Conservation (phyloP, 2,888 invertebrate genomes). For the Acanthosepion pharaonis region DNA sequence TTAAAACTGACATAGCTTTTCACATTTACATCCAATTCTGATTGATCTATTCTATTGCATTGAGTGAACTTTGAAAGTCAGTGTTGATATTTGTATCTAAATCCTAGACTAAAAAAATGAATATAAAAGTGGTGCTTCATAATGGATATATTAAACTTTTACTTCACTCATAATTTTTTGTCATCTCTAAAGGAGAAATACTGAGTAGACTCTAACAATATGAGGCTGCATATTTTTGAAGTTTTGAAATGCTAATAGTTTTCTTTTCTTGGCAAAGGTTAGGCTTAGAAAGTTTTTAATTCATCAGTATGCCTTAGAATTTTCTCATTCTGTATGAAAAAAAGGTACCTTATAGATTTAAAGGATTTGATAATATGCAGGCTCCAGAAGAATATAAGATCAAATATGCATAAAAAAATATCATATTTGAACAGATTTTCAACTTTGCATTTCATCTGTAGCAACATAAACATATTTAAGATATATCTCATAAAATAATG, state of each 20-base stretch:
- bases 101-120: background rate
- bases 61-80: slow-evolving; percentile 25
- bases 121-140: background rate
- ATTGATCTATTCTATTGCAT: background rate
- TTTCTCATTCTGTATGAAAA: background rate
- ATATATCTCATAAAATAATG: background rate
- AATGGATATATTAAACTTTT: slow-evolving; percentile 33
- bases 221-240: background rate
- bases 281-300: background rate
- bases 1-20: background rate
- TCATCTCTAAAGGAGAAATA: background rate
- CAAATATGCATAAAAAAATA: background rate
- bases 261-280: background rate
- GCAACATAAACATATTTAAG: background rate
- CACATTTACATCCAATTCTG: background rate
- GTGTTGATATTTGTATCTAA: background rate
- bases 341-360: background rate
- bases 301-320: slow-evolving; percentile 15
- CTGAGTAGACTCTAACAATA: background rate
- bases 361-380: background rate
- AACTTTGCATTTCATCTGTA: background rate
- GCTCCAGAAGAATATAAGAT: background rate
- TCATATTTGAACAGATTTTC: background rate
- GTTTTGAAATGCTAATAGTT: background rate
- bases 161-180: background rate